These are phyloP conservation scores for Poicephalus gulielmi DNA, from an alignment of 2,113 vertebrate genomes.

Conservation along the genomic window DNA sequence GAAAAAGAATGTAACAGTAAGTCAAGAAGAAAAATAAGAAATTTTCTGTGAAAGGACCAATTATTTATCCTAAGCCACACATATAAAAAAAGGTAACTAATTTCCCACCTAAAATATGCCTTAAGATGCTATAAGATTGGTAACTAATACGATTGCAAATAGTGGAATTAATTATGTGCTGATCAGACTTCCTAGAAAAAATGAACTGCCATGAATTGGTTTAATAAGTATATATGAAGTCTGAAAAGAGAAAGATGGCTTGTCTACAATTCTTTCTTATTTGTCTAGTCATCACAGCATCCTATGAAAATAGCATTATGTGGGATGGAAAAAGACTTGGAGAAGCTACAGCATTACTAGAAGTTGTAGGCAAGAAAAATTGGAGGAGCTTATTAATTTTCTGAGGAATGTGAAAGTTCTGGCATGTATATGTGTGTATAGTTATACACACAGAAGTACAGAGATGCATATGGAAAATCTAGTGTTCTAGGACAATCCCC, in stretches of 20 bases:
- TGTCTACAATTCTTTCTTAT: conserved; percentile 15
- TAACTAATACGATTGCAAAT: neutral
- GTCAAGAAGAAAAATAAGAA: neutral
- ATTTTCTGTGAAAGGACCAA: neutral
- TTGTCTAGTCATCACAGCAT: conserved; percentile 42
- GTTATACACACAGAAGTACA: neutral
- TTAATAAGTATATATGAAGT: neutral
- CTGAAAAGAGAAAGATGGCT: conserved; percentile 38
- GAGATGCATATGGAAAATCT: neutral
- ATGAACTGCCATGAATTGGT: neutral
- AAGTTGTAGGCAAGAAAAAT: neutral
- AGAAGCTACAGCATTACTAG: conserved; percentile 13
- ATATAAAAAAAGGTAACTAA: neutral
- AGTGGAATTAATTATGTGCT: neutral
- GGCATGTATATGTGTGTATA: neutral
- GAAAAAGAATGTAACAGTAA: neutral
- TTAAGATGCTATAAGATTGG: neutral
- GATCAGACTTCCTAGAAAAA: conserved; percentile 5
- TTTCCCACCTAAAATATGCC: neutral
- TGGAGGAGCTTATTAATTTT: neutral
- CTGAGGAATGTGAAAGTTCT: neutral
- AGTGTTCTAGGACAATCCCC: neutral
- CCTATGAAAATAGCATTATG: neutral
- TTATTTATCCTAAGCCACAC: neutral
- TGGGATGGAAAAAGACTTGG: conserved; percentile 20